Conservation (phyloP, 2,113 vertebrate genomes). For the Oncorhynchus kisutch region DNA sequence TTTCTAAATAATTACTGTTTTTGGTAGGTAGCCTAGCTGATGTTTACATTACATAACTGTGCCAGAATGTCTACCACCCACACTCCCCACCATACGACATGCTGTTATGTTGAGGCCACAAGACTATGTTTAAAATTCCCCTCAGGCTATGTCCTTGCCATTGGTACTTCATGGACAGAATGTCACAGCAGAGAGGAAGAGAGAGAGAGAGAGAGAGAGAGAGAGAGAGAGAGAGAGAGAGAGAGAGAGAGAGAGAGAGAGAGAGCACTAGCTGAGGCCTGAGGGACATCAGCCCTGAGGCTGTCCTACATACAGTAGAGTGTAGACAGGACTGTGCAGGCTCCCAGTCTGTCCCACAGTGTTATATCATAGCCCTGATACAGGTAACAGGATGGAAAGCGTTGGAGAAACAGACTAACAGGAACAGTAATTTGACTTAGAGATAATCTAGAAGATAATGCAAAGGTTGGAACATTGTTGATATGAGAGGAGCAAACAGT, state of each 20-base stretch:
- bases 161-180: too few relatives aligned
- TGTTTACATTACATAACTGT: constrained; percentile 13
- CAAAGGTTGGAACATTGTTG: too few relatives aligned
- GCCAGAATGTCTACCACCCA: constrained; percentile 18
- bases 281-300: constrained; percentile 13
- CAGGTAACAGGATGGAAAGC: background rate
- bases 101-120: background rate
- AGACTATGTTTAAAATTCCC: too few relatives aligned
- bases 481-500: too few relatives aligned
- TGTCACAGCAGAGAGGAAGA: too few relatives aligned
- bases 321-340: constrained; percentile 37
- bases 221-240: too few relatives aligned
- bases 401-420: background rate
- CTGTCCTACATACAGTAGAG: constrained; percentile 11
- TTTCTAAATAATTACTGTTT: background rate
- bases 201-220: background rate
- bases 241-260: background rate
- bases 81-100: constrained; percentile 32
- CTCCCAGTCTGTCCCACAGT: constrained; percentile 3
- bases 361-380: background rate
- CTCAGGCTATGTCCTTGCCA: too few relatives aligned
- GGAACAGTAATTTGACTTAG: background rate
- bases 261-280: background rate
- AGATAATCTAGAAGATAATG: too few relatives aligned
- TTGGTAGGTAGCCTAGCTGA: constrained; percentile 3